Percentiles rank a stretch among this genome's conserved stretches.
These are phyloP conservation scores for Pseudoips prasinana DNA, from an alignment of 2,888 invertebrate species.

Conservation along the genomic window DNA sequence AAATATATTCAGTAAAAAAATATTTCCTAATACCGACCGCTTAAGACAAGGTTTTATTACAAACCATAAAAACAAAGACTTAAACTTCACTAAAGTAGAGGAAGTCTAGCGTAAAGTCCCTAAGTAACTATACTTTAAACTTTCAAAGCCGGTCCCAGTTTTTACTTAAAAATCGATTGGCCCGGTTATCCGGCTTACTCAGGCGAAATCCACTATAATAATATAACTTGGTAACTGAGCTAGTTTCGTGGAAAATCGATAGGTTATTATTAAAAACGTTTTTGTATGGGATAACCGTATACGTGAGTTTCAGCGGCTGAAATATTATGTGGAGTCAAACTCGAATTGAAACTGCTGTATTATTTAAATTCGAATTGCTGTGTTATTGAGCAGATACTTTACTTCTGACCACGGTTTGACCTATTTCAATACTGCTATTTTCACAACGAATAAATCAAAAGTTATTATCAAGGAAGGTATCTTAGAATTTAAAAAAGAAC, in stretches of 20 bases:
- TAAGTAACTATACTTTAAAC: conserved; percentile 31
- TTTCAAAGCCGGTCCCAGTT: conserved; percentile 31
- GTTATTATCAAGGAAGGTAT: no score
- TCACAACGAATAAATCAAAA: no score
- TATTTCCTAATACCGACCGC: conserved; percentile 1
- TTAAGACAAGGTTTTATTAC: conserved; percentile 14
- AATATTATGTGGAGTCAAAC: no score
- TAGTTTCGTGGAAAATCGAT: conserved; percentile 39
- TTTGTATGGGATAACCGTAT: conserved; percentile 30
- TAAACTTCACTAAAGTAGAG: conserved; percentile 21
- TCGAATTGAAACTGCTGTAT: no score
- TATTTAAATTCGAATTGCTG: no score
- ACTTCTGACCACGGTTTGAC: no score
- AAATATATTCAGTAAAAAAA: neutral
- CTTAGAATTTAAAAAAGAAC: no score
- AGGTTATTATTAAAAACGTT: conserved; percentile 39
- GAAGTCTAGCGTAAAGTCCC: conserved; percentile 22
- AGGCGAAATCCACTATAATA: conserved; percentile 43
- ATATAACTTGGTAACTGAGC: conserved; percentile 36
- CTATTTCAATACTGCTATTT: no score
- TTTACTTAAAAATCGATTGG: conserved; percentile 43
- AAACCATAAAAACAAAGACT: conserved; percentile 22
- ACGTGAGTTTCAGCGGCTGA: neutral
- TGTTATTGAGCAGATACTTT: no score
- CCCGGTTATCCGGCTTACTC: conserved; percentile 44